Percentiles rank a stretch among this genome's conserved stretches.
phyloP scores from a whole-genome alignment of 2,797 vertebrate species.

The Coreius guichenoti region DNA sequence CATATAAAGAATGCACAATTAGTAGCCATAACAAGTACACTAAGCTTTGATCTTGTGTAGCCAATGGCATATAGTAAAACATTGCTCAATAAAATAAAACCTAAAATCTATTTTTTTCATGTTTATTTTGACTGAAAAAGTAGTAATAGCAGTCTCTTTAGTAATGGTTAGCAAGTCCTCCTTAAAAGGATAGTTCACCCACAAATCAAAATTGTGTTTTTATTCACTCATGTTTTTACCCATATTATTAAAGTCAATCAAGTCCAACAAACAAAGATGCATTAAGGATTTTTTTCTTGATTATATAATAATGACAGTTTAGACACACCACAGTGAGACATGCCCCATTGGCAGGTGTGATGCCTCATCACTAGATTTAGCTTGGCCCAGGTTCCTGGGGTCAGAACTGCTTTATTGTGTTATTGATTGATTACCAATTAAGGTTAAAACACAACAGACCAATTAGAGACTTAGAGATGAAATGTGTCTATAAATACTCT shows the following conservation, averaged over 20 bases:
- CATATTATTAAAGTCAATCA: neutral
- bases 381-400: neutral
- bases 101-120: neutral
- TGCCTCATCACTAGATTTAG: neutral
- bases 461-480: neutral
- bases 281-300: neutral
- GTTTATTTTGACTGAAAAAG: neutral
- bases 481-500: neutral
- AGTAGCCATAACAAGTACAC: neutral
- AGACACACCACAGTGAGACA: neutral
- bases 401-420: neutral
- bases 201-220: neutral
- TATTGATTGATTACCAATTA: neutral
- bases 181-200: neutral
- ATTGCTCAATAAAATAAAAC: slow-evolving; percentile 1
- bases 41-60: slow-evolving; percentile 5
- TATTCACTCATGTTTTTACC: neutral
- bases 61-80: neutral
- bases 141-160: neutral
- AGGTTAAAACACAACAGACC: neutral
- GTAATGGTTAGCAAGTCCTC: neutral
- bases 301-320: neutral
- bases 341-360: neutral
- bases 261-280: neutral
- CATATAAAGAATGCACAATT: neutral